These are phyloP conservation scores for Pica pica DNA, from an alignment of 2,113 vertebrate genomes.

Conservation along the genomic window DNA sequence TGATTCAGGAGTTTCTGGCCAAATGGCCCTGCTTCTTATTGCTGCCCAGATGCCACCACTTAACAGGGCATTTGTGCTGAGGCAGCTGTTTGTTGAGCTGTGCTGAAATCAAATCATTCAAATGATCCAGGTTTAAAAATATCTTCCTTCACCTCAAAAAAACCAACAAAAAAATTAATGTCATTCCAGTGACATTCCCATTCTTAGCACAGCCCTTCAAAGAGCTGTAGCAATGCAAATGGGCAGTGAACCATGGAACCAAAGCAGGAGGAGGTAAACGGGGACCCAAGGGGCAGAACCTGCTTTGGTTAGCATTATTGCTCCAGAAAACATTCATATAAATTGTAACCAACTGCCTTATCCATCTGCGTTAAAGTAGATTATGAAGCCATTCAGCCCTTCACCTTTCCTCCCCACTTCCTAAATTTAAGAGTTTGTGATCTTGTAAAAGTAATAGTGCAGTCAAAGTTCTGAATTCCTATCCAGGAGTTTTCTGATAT, in stretches of 20 bases:
- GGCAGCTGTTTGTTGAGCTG: not conserved
- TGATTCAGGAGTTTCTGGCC: conserved; percentile 2
- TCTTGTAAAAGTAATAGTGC: not conserved
- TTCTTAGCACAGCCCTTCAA: not conserved
- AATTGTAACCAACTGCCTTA: not conserved
- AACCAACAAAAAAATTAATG: not conserved
- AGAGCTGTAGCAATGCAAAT: not conserved
- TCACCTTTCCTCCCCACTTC: not conserved
- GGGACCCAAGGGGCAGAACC: not conserved
- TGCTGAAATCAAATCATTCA: not conserved
- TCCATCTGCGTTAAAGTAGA: not conserved
- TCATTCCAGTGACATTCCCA: not conserved
- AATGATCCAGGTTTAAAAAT: conserved; percentile 15
- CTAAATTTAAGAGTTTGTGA: not conserved
- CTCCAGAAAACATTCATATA: not conserved
- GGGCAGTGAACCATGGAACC: not conserved
- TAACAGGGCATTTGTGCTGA: not conserved
- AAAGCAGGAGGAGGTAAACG: not conserved
- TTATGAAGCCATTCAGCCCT: not conserved
- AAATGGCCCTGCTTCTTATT: not conserved
- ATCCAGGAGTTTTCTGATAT: not conserved
- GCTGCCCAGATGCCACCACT: conserved; percentile 3
- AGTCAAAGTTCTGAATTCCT: not conserved
- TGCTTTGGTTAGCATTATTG: not conserved
- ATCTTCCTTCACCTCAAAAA: conserved; percentile 12